phyloP scores from a whole-genome alignment of 2,888 invertebrate genomes.

The Meta bourneti region DNA sequence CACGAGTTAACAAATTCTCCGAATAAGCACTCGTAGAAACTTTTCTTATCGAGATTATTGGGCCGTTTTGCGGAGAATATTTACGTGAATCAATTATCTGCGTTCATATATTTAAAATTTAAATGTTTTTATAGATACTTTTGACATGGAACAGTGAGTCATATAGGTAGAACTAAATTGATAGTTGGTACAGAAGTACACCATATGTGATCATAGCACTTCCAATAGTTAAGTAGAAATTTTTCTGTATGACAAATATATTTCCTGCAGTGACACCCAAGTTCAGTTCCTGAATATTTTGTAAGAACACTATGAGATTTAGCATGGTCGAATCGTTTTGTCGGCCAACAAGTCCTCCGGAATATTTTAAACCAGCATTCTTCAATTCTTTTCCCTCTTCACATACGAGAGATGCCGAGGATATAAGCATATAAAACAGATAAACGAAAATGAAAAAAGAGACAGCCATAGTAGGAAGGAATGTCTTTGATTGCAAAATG shows the following conservation, averaged over 20 bases:
- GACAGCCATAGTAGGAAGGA: background rate
- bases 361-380: background rate
- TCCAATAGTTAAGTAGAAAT: background rate
- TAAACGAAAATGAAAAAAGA: background rate
- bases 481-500: background rate
- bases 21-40: too few species aligned
- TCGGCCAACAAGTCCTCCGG: background rate
- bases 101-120: too few species aligned
- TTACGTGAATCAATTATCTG: too few species aligned
- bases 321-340: background rate
- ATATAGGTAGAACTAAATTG: too few species aligned
- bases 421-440: background rate
- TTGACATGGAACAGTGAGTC: too few species aligned
- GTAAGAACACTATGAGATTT: background rate
- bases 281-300: background rate
- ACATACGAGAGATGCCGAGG: background rate
- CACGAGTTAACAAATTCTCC: too few species aligned
- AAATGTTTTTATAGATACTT: too few species aligned
- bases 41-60: too few species aligned
- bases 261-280: background rate
- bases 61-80: too few species aligned
- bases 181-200: background rate
- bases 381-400: background rate
- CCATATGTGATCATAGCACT: constrained; percentile 4
- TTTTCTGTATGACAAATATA: background rate